Conservation (phyloP, 2,888 invertebrate genomes). For the Stegana nigrithorax region DNA sequence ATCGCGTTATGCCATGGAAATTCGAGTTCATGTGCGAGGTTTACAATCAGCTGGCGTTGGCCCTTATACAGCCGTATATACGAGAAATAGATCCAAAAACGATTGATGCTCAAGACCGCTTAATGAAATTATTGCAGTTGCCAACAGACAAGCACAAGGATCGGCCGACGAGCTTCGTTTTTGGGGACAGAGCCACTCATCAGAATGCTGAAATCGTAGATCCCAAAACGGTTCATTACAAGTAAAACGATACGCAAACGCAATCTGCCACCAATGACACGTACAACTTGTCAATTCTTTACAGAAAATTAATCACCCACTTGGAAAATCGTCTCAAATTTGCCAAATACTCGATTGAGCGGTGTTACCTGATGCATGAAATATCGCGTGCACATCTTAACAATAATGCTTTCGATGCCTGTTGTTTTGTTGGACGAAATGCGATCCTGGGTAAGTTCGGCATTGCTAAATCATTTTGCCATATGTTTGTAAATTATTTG, state of each 20-base stretch:
- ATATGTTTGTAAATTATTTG: not conserved
- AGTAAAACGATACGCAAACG: slow-evolving; percentile 37
- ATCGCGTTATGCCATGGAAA: slow-evolving; percentile 66
- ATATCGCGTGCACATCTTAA: slow-evolving; percentile 52
- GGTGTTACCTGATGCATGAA: slow-evolving; percentile 57
- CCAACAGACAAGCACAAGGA: slow-evolving; percentile 42
- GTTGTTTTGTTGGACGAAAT: slow-evolving; percentile 53
- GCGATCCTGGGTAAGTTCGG: slow-evolving; percentile 47
- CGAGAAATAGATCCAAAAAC: slow-evolving; percentile 30
- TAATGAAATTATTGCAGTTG: slow-evolving; percentile 45
- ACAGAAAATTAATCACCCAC: slow-evolving; percentile 44
- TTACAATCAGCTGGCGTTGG: slow-evolving; percentile 62
- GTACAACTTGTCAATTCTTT: not conserved
- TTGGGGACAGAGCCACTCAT: slow-evolving; percentile 45
- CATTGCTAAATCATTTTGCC: no score
- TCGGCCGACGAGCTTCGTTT: slow-evolving; percentile 31
- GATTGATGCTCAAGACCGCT: slow-evolving; percentile 36
- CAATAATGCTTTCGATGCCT: slow-evolving; percentile 52
- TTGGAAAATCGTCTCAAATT: slow-evolving; percentile 57
- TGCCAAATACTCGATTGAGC: slow-evolving; percentile 56
- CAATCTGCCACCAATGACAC: not conserved
- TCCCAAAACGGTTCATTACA: slow-evolving; percentile 32
- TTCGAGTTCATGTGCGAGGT: slow-evolving; percentile 66
- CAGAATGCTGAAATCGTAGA: slow-evolving; percentile 45
- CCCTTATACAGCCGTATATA: slow-evolving; percentile 58